A percentile compares a stretch with the other conserved stretches of the same genome.
Evolutionary conservation across 2,113 vertebrate species (phyloP).

Genomic region (Rhinolophus sinicus): DNA sequence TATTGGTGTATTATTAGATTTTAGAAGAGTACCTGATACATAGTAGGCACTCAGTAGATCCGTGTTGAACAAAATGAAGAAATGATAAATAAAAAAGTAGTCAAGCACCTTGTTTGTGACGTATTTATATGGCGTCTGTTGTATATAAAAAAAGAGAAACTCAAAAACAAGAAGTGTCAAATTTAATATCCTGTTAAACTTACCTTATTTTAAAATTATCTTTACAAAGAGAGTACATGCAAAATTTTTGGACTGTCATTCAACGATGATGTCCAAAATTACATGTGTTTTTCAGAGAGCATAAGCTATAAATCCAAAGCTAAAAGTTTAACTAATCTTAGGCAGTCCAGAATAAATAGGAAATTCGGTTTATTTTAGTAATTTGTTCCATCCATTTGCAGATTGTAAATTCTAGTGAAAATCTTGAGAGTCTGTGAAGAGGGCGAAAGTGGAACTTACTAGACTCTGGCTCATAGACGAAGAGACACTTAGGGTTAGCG

Average conservation of each 20-base stretch:
- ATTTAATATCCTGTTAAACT: not conserved
- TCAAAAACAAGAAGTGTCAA: not conserved
- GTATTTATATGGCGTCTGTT: not conserved
- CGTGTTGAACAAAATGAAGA: not conserved
- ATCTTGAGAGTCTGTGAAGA: not conserved
- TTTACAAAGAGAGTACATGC: not conserved
- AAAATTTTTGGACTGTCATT: not conserved
- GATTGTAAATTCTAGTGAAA: slow-evolving; percentile 37
- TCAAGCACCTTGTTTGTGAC: not conserved
- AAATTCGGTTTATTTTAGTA: slow-evolving; percentile 11
- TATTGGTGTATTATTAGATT: not conserved
- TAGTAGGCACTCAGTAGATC: not conserved
- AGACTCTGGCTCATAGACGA: not conserved
- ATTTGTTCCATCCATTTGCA: slow-evolving; percentile 18
- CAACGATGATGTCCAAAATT: not conserved
- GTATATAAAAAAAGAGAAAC: not conserved
- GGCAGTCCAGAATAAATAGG: not conserved
- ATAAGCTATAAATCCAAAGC: not conserved
- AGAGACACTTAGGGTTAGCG: not conserved
- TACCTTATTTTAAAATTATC: slow-evolving; percentile 43
- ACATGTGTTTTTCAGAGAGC: not conserved
- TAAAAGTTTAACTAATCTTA: slow-evolving; percentile 41
- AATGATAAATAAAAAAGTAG: not conserved
- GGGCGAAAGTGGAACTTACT: not conserved
- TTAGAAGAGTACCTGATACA: not conserved